These are phyloP conservation scores for Pygocentrus nattereri DNA, from an alignment of 2,797 vertebrate genomes.

Conservation along the genomic window DNA sequence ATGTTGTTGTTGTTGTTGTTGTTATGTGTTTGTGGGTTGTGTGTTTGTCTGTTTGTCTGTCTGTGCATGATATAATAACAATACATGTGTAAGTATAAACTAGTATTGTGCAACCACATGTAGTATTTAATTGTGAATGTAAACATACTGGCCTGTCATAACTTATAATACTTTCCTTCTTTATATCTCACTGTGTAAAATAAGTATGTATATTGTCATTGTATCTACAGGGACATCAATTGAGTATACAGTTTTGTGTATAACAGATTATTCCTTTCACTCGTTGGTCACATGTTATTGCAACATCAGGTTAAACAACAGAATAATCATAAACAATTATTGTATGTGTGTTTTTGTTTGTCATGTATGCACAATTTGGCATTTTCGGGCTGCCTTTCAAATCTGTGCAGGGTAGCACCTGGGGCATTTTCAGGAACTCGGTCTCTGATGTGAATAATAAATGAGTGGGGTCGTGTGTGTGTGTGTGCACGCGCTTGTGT, in stretches of 20 bases:
- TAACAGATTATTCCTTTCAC: background rate
- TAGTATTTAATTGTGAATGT: slow-evolving; percentile 23
- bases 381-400: slow-evolving; percentile 50
- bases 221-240: background rate
- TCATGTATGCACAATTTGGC: slow-evolving; percentile 20
- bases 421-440: slow-evolving; percentile 43
- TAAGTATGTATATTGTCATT: slow-evolving; percentile 2
- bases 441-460: slow-evolving; percentile 56
- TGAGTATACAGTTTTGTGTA: background rate
- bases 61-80: slow-evolving; percentile 8
- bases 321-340: slow-evolving; percentile 43
- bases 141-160: background rate
- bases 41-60: slow-evolving; percentile 24
- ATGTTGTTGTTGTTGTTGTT: slow-evolving; percentile 42
- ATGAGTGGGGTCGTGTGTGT: slow-evolving; percentile 28
- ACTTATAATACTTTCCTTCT: background rate
- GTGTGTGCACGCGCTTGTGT: slow-evolving; percentile 37
- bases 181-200: slow-evolving; percentile 1
- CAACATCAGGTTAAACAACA: slow-evolving; percentile 38
- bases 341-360: slow-evolving; percentile 39
- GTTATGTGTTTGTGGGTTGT: slow-evolving; percentile 36
- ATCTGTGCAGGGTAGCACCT: slow-evolving; percentile 52
- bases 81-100: slow-evolving; percentile 32
- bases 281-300: background rate
- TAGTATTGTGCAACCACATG: slow-evolving; percentile 20